A percentile compares a stretch with the other conserved stretches of the same genome.
Evolutionary conservation across 2,797 vertebrate species (phyloP).

Genomic region (Gephyroberyx darwinii): DNA sequence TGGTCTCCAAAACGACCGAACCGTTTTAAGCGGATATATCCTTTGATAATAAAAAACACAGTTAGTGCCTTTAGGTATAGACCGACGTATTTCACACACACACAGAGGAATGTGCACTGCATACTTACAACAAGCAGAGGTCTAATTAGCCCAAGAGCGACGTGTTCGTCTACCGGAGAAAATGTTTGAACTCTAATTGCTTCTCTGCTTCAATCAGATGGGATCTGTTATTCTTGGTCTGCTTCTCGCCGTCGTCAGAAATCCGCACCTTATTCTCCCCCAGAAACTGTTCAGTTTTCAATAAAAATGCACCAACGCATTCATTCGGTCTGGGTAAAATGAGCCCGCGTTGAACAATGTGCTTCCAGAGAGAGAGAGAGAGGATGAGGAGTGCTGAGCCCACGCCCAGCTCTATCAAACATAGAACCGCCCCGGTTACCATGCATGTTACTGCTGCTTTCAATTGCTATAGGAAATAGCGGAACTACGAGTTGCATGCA

Average conservation of each 20-base stretch:
- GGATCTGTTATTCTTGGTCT: slow-evolving; percentile 46
- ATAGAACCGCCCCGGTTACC: slow-evolving; percentile 75
- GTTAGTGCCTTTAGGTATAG: not conserved
- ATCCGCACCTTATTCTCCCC: slow-evolving; percentile 29
- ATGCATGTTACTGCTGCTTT: slow-evolving; percentile 63
- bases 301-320: slow-evolving; percentile 43
- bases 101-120: slow-evolving; percentile 54
- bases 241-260: slow-evolving; percentile 42
- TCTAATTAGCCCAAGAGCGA: slow-evolving; percentile 67
- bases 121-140: slow-evolving; percentile 79
- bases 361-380: slow-evolving; percentile 67
- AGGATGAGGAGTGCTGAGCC: slow-evolving; percentile 75
- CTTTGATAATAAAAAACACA: slow-evolving; percentile 6
- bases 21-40: slow-evolving; percentile 18
- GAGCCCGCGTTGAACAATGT: slow-evolving; percentile 81
- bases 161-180: slow-evolving; percentile 62
- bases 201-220: slow-evolving; percentile 30
- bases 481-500: accelerated
- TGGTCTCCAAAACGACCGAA: slow-evolving; percentile 17
- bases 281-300: slow-evolving; percentile 50
- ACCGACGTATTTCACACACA: slow-evolving; percentile 42
- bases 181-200: slow-evolving; percentile 67
- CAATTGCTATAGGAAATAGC: not conserved
- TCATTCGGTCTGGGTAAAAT: slow-evolving; percentile 61
- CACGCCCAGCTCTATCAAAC: slow-evolving; percentile 81